Evolutionary conservation across 2,888 invertebrate species (phyloP), one percentile per base, ranked within the genome.

Genomic region (Smittia sp.): DNA sequence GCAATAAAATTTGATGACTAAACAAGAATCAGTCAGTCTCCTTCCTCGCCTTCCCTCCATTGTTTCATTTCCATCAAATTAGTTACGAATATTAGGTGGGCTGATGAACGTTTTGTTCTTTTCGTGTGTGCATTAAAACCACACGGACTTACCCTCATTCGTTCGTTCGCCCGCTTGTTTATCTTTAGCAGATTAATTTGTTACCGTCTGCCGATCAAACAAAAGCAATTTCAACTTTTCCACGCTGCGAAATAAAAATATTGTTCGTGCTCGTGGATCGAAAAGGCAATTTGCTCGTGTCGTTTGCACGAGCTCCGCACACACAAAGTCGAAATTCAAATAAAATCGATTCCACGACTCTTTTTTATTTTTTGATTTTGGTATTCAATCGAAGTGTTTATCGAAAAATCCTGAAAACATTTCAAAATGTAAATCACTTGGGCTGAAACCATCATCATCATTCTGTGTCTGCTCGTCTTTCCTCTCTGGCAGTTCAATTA

Each of bases 1-100:
- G 69, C 24, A 69, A 69, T 69, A 69, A 69, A 69, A 69, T 69
- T 69, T 54, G 69, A 69, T 69, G 69, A 69, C 69, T 69, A 32
- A 54, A 69, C 69, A 69, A 69, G 54, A 69, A 69, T 54, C 27
- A 54, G 22, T 68, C 15, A 25, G 11, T 18, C 46, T 52, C 25
- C 54, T 9, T 24, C 18, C 39, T 15, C 3, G 32, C 32, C 32
- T 32, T 25, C 24, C 39, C 41, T 25, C 52, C 41, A 54, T 69
- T 69, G 69, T 69, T 69, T 69, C 24, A 69, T 54, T 54, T 69
- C 54, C 69, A 69, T 54, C 41, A 69, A 69, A 69, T 69, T 58
- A 20, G 58, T 18, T 58, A 20, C 22, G 58, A 20, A 58, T 58
- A 58, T 58, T 69, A 69, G 54, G 32, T 69, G 32, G 69, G 67